Evolutionary conservation across 1,140 invertebrate species (phyloP).

Genomic region (Grapholita molesta): DNA sequence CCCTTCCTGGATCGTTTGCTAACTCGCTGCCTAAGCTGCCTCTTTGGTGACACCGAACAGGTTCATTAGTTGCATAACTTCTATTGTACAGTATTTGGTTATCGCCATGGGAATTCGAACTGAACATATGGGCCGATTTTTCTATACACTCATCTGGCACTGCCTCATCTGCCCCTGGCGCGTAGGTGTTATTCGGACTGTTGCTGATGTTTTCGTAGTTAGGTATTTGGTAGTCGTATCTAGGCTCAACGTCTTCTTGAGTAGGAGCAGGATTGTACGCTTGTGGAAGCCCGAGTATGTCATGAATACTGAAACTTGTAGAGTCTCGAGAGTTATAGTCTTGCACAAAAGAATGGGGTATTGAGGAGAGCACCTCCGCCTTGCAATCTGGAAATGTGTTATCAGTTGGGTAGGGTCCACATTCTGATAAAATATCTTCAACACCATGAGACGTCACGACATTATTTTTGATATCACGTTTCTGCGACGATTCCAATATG

Average conservation of each 20-base stretch:
- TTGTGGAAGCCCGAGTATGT: slow-evolving; percentile 70
- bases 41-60: slow-evolving; percentile 47
- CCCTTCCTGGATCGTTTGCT: slow-evolving; percentile 52
- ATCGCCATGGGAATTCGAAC: slow-evolving; percentile 35
- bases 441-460: slow-evolving; percentile 64
- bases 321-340: slow-evolving; percentile 74
- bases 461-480: slow-evolving; percentile 39
- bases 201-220: slow-evolving; percentile 65
- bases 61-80: slow-evolving; percentile 51
- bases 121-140: slow-evolving; percentile 43
- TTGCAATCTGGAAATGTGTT: slow-evolving; percentile 51
- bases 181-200: slow-evolving; percentile 52
- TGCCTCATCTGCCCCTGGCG: slow-evolving; percentile 45
- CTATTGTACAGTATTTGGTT: slow-evolving; percentile 50
- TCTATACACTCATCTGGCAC: slow-evolving; percentile 48
- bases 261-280: slow-evolving; percentile 41
- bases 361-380: slow-evolving; percentile 45
- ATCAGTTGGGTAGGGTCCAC: slow-evolving; percentile 43
- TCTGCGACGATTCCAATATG: slow-evolving; percentile 35
- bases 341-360: slow-evolving; percentile 53
- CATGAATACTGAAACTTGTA: slow-evolving; percentile 72
- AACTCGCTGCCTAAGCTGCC: slow-evolving; percentile 46
- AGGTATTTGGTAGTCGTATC: slow-evolving; percentile 65
- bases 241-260: slow-evolving; percentile 52
- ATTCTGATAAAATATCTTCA: slow-evolving; percentile 68